A percentile compares a stretch with the other conserved stretches of the same genome.
Conservation (phyloP, 2,113 vertebrate species). For the Tor tambroides region DNA sequence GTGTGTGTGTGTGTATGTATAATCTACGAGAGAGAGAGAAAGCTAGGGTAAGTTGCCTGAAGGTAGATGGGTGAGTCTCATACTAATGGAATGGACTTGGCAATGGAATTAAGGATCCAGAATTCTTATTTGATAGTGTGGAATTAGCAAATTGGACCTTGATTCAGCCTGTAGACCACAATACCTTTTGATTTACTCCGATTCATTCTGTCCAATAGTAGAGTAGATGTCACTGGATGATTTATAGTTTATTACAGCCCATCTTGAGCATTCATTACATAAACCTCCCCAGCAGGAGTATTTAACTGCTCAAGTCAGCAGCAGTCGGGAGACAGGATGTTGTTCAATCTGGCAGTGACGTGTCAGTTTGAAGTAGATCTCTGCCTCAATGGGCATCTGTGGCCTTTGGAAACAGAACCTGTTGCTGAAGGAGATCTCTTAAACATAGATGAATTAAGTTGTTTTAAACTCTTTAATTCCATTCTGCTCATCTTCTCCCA, state of each 20-base stretch:
- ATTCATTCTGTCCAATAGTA: background rate
- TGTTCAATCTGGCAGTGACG: background rate
- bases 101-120: too few species aligned
- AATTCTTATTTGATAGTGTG: too few species aligned
- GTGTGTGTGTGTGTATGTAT: too few species aligned
- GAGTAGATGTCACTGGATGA: background rate
- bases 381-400: background rate
- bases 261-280: background rate
- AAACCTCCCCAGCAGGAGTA: background rate
- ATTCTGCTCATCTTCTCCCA: constrained; percentile 53
- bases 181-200: background rate
- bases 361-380: background rate
- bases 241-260: background rate
- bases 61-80: too few species aligned
- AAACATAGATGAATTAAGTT: too few species aligned
- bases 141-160: background rate
- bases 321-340: background rate
- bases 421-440: background rate
- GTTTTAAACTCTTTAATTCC: background rate
- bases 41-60: too few species aligned
- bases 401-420: background rate
- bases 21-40: too few species aligned
- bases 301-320: background rate
- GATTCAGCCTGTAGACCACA: background rate
- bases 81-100: too few species aligned